Evolutionary conservation across 2,888 invertebrate species (phyloP).

Genomic region (Amblyjoppa proteus): DNA sequence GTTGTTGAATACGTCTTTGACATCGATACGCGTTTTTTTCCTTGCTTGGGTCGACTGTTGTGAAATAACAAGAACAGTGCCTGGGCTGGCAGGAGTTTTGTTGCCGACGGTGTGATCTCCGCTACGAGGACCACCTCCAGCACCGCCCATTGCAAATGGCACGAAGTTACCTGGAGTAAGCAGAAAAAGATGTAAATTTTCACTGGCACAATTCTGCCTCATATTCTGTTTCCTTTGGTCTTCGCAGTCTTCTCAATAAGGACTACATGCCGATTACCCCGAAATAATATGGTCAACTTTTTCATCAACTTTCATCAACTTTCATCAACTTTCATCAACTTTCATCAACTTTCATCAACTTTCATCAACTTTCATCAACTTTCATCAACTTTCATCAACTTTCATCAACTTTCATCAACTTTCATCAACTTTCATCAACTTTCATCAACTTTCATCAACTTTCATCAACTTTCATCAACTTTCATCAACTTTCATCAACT

Average conservation of each 20-base stretch:
- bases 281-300: background rate
- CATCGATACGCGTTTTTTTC: conserved; percentile 90
- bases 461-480: no score
- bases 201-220: background rate
- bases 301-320: no score
- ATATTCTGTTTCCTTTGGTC: background rate
- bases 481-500: no score
- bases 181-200: conserved; percentile 1
- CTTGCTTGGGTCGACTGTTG: conserved; percentile 85
- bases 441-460: no score
- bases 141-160: conserved; percentile 83
- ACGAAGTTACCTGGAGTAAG: conserved; percentile 81
- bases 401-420: no score
- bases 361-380: no score
- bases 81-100: conserved; percentile 83
- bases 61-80: conserved; percentile 72
- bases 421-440: no score
- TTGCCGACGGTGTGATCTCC: conserved; percentile 81
- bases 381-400: no score
- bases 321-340: no score
- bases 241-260: background rate
- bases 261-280: background rate
- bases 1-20: conserved; percentile 94
- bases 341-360: no score
- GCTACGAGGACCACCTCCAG: conserved; percentile 76